A percentile compares a stretch with the other conserved stretches of the same genome.
These are phyloP conservation scores for Julus scanicus DNA, from an alignment of 2,888 invertebrate genomes.

Conservation along the genomic window DNA sequence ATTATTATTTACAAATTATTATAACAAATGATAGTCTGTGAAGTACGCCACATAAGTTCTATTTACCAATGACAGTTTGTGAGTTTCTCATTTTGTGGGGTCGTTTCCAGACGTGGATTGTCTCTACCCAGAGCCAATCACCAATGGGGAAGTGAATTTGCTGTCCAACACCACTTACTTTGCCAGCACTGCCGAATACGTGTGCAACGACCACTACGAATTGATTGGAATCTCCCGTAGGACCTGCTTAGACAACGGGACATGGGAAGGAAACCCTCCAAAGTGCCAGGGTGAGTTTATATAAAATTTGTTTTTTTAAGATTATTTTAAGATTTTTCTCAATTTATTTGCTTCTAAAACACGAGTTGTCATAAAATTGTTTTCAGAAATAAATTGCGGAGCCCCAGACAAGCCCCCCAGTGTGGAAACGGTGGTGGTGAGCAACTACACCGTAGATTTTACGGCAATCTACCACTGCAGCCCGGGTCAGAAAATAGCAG, in stretches of 20 bases:
- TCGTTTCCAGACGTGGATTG: constrained; percentile 77
- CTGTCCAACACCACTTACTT: constrained; percentile 90
- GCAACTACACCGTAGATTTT: constrained; percentile 80
- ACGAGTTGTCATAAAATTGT: neutral
- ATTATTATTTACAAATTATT: too few species aligned
- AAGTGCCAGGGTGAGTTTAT: constrained; percentile 81
- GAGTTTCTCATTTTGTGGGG: neutral
- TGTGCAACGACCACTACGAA: constrained; percentile 83
- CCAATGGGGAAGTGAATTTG: constrained; percentile 80
- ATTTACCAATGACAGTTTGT: too few species aligned
- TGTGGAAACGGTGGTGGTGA: constrained; percentile 70
- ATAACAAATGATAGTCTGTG: too few species aligned
- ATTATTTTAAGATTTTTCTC: too few species aligned
- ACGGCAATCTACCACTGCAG: constrained; percentile 84
- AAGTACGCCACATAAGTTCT: too few species aligned
- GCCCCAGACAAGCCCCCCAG: constrained; percentile 74
- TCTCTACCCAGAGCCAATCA: constrained; percentile 77
- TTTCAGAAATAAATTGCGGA: constrained; percentile 80
- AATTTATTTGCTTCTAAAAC: constrained; percentile 45
- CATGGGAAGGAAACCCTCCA: constrained; percentile 88
- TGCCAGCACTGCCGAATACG: constrained; percentile 85
- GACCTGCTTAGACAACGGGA: constrained; percentile 86
- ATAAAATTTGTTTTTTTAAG: too few species aligned
- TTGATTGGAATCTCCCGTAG: constrained; percentile 85
- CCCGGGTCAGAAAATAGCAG: constrained; percentile 81